Conservation (phyloP, 2,113 vertebrate species). For the Phyllostomus hastatus region DNA sequence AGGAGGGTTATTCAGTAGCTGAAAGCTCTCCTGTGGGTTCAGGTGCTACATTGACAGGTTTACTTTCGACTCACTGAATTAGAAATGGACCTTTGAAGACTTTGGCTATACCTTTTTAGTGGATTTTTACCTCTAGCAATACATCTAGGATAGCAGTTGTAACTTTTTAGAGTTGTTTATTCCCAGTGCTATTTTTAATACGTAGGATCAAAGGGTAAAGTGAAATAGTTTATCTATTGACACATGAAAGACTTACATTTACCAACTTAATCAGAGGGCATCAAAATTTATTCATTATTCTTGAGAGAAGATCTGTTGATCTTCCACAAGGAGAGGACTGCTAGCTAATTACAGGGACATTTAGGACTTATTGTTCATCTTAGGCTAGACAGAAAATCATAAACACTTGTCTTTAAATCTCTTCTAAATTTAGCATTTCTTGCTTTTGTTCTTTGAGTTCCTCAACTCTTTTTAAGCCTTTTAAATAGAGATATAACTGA, state of each 20-base stretch:
- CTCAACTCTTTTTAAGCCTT: not conserved
- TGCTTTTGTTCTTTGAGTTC: conserved; percentile 37
- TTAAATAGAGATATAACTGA: not conserved
- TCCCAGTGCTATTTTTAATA: conserved; percentile 22
- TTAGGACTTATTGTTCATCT: conserved; percentile 27
- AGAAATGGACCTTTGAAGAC: conserved; percentile 26
- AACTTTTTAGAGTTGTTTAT: conserved; percentile 40
- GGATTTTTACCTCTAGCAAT: not conserved
- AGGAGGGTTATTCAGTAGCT: not conserved
- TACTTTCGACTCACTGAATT: conserved; percentile 25
- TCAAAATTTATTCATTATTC: conserved; percentile 21
- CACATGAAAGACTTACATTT: not conserved
- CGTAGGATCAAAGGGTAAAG: conserved; percentile 21
- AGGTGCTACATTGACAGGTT: not conserved
- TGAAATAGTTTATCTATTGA: not conserved
- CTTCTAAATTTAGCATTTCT: not conserved
- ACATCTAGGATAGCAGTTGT: not conserved
- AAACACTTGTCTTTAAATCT: not conserved
- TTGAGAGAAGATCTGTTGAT: conserved; percentile 9
- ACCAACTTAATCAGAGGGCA: conserved; percentile 23
- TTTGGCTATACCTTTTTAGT: conserved; percentile 4
- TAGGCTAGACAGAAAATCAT: conserved; percentile 21
- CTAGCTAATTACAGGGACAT: not conserved
- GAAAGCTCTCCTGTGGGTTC: conserved; percentile 21
- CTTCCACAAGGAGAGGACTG: not conserved